A percentile compares a stretch with the other conserved stretches of the same genome.
These are phyloP conservation scores for Nipponia nippon DNA, from an alignment of 2,113 vertebrate genomes.

Conservation along the genomic window DNA sequence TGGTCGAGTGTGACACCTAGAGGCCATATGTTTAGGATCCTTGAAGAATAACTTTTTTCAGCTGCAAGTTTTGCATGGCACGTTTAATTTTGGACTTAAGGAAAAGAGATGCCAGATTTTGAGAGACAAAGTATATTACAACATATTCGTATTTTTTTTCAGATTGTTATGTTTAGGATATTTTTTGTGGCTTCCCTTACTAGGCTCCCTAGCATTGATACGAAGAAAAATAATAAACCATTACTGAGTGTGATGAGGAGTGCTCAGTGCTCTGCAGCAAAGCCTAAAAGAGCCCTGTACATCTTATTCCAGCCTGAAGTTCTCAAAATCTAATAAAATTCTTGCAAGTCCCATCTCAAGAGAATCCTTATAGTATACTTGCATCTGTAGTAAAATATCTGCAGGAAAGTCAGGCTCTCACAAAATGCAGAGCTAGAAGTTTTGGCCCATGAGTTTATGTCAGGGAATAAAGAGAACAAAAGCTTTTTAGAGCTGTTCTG, in stretches of 20 bases:
- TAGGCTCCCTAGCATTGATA: not conserved
- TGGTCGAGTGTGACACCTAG: slow-evolving; percentile 77
- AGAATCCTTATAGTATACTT: not conserved
- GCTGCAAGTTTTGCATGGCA: not conserved
- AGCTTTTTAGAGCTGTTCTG: not conserved
- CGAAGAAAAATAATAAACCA: not conserved
- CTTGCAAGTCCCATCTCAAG: not conserved
- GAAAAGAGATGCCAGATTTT: not conserved
- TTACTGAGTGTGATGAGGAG: not conserved
- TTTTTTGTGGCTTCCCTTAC: not conserved
- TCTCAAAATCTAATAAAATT: not conserved
- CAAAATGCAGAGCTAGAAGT: not conserved
- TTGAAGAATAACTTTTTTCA: not conserved
- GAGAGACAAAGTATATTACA: not conserved
- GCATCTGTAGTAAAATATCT: not conserved
- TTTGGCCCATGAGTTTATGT: not conserved
- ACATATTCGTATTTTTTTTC: not conserved
- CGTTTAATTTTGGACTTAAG: not conserved
- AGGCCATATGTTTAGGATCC: slow-evolving; percentile 44
- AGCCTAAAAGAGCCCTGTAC: not conserved
- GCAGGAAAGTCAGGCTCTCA: not conserved
- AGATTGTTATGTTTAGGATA: not conserved
- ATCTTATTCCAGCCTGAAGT: not conserved
- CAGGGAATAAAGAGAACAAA: not conserved
- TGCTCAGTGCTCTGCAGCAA: not conserved